Evolutionary conservation across 2,113 vertebrate genomes (phyloP).

Genomic region (Prochilodus magdalenae): DNA sequence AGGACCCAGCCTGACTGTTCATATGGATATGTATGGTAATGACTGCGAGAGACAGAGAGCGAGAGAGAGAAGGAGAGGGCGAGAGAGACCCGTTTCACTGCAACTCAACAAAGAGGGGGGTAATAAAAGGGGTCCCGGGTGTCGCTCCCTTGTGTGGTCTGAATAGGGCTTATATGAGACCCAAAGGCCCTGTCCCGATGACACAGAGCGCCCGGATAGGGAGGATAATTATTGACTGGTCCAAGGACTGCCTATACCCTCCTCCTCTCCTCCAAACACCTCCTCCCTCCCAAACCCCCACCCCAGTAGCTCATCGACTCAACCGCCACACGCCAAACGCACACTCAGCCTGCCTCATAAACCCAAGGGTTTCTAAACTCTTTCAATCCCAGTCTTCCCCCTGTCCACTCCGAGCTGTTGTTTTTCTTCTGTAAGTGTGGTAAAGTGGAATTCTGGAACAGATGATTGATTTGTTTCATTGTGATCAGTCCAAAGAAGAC

Average conservation of each 20-base stretch:
- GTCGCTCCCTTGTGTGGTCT: slow-evolving; percentile 53
- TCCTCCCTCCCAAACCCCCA: background rate
- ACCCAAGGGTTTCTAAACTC: background rate
- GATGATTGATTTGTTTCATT: slow-evolving; percentile 12
- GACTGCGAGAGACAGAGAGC: slow-evolving; percentile 43
- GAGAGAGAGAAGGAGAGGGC: slow-evolving; percentile 17
- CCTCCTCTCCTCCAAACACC: background rate
- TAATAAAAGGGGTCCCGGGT: slow-evolving; percentile 42
- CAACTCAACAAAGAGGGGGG: slow-evolving; percentile 53
- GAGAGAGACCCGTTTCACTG: slow-evolving; percentile 39
- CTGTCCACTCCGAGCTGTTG: background rate
- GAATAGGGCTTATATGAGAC: slow-evolving; percentile 52
- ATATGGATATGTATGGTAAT: slow-evolving; percentile 65
- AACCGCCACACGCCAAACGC: slow-evolving; percentile 8
- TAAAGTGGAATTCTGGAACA: background rate
- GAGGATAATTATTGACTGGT: slow-evolving; percentile 49
- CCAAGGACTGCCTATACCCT: slow-evolving; percentile 15
- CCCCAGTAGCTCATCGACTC: background rate
- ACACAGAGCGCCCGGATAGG: slow-evolving; percentile 36
- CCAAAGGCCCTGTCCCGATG: slow-evolving; percentile 39
- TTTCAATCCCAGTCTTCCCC: background rate
- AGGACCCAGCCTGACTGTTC: slow-evolving; percentile 50
- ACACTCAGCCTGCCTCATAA: background rate
- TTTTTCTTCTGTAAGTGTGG: background rate
- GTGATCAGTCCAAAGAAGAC: slow-evolving; percentile 1